Evolutionary conservation across 2,113 vertebrate species (phyloP).

Genomic region (Gobius niger): DNA sequence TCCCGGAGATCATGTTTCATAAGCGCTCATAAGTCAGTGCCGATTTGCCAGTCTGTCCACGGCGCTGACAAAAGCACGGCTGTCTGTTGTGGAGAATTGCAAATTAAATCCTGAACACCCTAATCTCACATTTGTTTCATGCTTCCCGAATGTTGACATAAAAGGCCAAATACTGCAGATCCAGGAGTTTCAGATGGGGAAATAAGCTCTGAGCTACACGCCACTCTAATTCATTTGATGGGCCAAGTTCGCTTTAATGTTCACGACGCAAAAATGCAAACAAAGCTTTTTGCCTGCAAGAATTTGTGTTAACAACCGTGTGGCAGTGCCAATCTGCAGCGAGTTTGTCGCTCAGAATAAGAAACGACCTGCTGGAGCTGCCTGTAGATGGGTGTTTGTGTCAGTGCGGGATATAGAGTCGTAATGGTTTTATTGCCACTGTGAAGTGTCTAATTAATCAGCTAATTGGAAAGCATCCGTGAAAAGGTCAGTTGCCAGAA

Average conservation of each 20-base stretch:
- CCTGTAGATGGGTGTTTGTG: constrained; percentile 23
- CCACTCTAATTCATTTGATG: constrained; percentile 20
- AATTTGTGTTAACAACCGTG: constrained; percentile 11
- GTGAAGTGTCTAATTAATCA: constrained; percentile 62
- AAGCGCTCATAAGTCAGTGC: constrained; percentile 11
- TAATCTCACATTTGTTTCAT: constrained; percentile 58
- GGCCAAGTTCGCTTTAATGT: constrained; percentile 30
- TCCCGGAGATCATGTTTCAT: constrained; percentile 11
- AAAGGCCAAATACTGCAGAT: constrained; percentile 33
- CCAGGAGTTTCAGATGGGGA: constrained; percentile 26
- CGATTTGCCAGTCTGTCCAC: constrained; percentile 35
- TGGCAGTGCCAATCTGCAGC: constrained; percentile 10
- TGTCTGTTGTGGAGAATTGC: constrained; percentile 41
- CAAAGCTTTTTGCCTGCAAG: constrained; percentile 24
- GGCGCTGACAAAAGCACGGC: constrained; percentile 19
- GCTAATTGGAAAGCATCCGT: constrained; percentile 62
- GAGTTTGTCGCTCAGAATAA: constrained; percentile 5
- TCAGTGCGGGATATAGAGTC: constrained; percentile 20
- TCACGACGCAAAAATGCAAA: constrained; percentile 18
- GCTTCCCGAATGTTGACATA: constrained; percentile 42
- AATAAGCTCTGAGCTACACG: constrained; percentile 35
- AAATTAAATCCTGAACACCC: constrained; percentile 54
- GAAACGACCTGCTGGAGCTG: constrained; percentile 25
- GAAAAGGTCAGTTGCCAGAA: constrained; percentile 68
- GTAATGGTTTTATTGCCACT: constrained; percentile 29